Base-by-base conservation (phyloP, 1,140 invertebrate genomes). In the Drosophila pectinifera region DNA sequence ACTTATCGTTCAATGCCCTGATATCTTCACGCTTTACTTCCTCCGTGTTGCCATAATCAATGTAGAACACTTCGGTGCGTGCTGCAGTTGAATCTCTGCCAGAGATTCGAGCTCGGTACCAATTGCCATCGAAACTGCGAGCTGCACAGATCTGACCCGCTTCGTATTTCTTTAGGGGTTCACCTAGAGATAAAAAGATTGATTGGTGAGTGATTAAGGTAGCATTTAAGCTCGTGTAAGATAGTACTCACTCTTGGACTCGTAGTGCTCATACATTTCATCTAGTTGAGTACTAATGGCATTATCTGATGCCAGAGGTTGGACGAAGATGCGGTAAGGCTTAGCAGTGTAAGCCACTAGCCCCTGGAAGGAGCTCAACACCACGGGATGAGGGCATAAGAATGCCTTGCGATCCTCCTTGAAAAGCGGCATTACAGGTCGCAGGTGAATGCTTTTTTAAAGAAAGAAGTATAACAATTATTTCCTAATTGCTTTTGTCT, bases 31-130 rank as follows among this genome's bases (percentile, higher is more conserved):
- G 90, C 2, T 92, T 43, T 0, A 96, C 91, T 24, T 86, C 92
- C 91, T 96, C 95, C 26, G 93, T 93, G 90, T 97, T 96, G 10
- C 96, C 96, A 92, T 96, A 97, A 91, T 97, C 96, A 5, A 96
- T 91, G 91, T 95, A 97, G 10, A 94, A 92, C 0, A 97, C 95
- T 61, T 93, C 93, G 3, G 94, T 93, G 10, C 57, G 51, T 0
- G 57, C 26, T 13, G 46, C n/a, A 92, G 91, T 78, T 14, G 92
- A 92, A 42, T 92, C 88, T 4, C 93, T 78, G 22, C 90, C 91
- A 6, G 93, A 34, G 14, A 96, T 93, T 68, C 94, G 93, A 14
- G 94, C 95, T 55, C 95, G 93, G 79, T 95, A 97, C 95, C 94
- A 96, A 78, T 95, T 95, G 4, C 91, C 93, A 82, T 96, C 95